Conservation (phyloP, 2,888 invertebrate species). For the Odontothrips loti region DNA sequence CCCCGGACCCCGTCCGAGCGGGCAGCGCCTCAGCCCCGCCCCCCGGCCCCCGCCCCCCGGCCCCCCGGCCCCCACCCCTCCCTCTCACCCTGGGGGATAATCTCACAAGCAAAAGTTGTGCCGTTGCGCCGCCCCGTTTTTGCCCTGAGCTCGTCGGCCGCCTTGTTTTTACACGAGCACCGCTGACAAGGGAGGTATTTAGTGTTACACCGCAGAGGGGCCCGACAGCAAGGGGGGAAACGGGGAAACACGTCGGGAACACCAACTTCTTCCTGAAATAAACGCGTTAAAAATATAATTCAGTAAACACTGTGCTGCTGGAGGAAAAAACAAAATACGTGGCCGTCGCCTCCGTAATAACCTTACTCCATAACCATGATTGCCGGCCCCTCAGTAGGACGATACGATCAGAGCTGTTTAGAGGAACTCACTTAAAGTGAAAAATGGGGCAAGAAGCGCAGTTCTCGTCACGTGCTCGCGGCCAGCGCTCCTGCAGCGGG, state of each 20-base stretch:
- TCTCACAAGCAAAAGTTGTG: not conserved
- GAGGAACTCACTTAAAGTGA: slow-evolving; percentile 9
- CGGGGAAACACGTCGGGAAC: no score
- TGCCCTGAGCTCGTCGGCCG: not conserved
- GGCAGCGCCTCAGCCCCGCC: not conserved
- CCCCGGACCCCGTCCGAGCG: not conserved
- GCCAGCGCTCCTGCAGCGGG: not conserved
- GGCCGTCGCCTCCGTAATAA: no score
- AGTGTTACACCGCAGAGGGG: not conserved
- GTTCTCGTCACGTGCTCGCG: not conserved
- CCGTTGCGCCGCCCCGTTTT: not conserved
- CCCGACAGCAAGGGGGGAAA: no score
- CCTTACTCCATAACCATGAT: no score
- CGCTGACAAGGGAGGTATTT: not conserved
- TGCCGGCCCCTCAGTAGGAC: no score
- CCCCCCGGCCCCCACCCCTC: not conserved
- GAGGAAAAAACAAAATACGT: no score
- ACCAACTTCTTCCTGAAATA: no score
- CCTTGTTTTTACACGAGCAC: no score
- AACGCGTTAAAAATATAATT: no score
- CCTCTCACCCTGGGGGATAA: not conserved
- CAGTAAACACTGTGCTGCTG: no score
- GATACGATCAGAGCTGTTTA: no score
- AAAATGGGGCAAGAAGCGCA: not conserved
- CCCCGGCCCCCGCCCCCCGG: not conserved